phyloP scores from a whole-genome alignment of 2,797 vertebrate genomes.

The Parauchenoglanis punctatus region DNA sequence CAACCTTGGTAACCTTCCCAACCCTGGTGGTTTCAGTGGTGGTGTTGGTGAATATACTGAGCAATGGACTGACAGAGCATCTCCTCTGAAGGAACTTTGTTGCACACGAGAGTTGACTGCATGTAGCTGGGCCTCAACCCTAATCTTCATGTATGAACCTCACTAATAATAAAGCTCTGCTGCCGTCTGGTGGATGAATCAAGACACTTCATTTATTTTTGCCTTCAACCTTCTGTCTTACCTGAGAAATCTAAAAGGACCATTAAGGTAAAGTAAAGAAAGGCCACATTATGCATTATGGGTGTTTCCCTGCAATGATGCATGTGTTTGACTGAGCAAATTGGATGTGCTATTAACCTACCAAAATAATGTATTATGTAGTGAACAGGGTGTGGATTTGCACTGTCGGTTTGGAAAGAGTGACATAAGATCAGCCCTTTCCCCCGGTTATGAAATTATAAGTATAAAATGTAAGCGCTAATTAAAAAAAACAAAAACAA shows the following conservation, averaged over 20 bases:
- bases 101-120: too few relatives aligned
- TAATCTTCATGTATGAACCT: not conserved
- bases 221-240: not conserved
- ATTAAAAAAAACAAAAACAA: not conserved
- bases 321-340: not conserved
- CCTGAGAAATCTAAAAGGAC: not conserved
- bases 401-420: not conserved
- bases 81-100: too few relatives aligned
- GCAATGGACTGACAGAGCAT: too few relatives aligned
- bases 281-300: not conserved
- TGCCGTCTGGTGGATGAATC: slow-evolving; percentile 2
- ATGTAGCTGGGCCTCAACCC: too few relatives aligned
- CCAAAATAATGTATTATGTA: not conserved
- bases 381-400: not conserved
- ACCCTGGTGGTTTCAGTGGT: too few relatives aligned
- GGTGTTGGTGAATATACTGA: too few relatives aligned
- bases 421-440: not conserved
- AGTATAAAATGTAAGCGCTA: not conserved
- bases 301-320: not conserved
- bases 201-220: not conserved
- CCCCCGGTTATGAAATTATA: not conserved
- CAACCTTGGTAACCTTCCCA: too few relatives aligned
- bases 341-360: not conserved
- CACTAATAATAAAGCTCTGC: not conserved
- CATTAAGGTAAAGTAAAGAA: not conserved